Conservation (phyloP, 2,888 invertebrate species). For the Amiota minor region DNA sequence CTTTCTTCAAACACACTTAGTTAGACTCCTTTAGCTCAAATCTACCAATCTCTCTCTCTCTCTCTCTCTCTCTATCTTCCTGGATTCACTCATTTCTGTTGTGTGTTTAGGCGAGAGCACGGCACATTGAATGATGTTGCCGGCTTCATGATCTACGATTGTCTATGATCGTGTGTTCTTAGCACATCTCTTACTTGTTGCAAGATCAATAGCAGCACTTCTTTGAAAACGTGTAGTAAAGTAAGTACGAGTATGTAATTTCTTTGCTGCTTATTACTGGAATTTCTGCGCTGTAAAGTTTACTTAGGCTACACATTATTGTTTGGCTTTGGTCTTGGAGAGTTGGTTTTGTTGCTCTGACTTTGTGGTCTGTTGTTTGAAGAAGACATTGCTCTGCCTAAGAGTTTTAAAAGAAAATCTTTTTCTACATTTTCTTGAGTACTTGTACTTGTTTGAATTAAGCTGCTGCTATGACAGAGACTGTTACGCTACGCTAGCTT, state of each 20-base stretch:
- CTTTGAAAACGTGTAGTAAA: neutral
- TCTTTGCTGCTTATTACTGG: slow-evolving; percentile 23
- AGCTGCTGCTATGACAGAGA: neutral
- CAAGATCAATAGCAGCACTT: too few relatives aligned
- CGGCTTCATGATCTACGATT: slow-evolving; percentile 28
- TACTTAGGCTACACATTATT: neutral
- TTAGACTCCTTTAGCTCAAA: too few relatives aligned
- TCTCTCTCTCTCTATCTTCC: too few relatives aligned
- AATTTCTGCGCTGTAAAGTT: slow-evolving; percentile 32
- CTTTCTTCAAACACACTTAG: slow-evolving; percentile 2
- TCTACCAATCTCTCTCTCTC: too few relatives aligned
- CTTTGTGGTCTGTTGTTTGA: neutral
- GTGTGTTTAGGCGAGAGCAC: neutral
- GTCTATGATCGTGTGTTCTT: neutral
- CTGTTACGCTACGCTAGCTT: neutral
- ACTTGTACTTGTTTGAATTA: neutral
- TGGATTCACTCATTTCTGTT: too few relatives aligned
- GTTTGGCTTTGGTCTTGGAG: neutral
- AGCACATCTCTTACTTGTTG: slow-evolving; percentile 8
- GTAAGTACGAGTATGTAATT: slow-evolving; percentile 22
- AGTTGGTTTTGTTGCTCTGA: neutral
- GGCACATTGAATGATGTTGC: slow-evolving; percentile 13
- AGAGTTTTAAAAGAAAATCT: slow-evolving; percentile 7
- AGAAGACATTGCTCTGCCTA: neutral
- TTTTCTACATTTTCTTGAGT: slow-evolving; percentile 19